Evolutionary conservation across 2,113 vertebrate species (phyloP).

Genomic region (Cebidichthys violaceus): DNA sequence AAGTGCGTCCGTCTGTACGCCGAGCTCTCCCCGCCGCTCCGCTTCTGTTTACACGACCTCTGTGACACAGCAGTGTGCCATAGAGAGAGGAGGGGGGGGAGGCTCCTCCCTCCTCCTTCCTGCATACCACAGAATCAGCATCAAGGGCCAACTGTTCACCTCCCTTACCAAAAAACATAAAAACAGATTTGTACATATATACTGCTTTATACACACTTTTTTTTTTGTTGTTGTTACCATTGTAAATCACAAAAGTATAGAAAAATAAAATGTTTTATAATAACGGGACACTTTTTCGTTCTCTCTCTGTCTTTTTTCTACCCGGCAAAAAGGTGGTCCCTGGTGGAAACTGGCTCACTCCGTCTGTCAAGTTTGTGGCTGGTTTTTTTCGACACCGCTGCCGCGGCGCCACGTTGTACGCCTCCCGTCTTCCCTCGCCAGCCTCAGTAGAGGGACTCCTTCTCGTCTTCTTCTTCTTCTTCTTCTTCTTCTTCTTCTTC

Average conservation of each 20-base stretch:
- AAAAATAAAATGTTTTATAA: conserved; percentile 87
- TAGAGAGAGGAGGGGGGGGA: conserved; percentile 60
- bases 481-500: conserved; percentile 40
- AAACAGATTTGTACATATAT: conserved; percentile 84
- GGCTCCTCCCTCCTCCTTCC: conserved; percentile 68
- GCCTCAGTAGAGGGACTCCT: conserved; percentile 79
- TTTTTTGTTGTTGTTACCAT: conserved; percentile 67
- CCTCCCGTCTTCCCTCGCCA: conserved; percentile 75
- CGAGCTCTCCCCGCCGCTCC: conserved; percentile 63
- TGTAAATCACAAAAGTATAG: conserved; percentile 86
- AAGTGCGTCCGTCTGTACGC: conserved; percentile 69
- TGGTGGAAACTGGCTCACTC: conserved; percentile 77
- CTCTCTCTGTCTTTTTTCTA: conserved; percentile 63
- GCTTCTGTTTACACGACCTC: conserved; percentile 52
- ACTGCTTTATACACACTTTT: conserved; percentile 81
- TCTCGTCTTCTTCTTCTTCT: conserved; percentile 53
- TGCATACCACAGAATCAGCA: conserved; percentile 77
- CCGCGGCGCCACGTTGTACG: conserved; percentile 68
- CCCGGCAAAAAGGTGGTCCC: conserved; percentile 74
- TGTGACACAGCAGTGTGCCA: conserved; percentile 72
- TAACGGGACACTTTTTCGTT: conserved; percentile 78
- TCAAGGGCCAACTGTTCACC: conserved; percentile 80
- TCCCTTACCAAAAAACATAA: conserved; percentile 82
- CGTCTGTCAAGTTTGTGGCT: conserved; percentile 76
- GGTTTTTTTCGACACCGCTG: conserved; percentile 65